Conservation (phyloP, 2,113 vertebrate genomes). For the Strix uralensis region DNA sequence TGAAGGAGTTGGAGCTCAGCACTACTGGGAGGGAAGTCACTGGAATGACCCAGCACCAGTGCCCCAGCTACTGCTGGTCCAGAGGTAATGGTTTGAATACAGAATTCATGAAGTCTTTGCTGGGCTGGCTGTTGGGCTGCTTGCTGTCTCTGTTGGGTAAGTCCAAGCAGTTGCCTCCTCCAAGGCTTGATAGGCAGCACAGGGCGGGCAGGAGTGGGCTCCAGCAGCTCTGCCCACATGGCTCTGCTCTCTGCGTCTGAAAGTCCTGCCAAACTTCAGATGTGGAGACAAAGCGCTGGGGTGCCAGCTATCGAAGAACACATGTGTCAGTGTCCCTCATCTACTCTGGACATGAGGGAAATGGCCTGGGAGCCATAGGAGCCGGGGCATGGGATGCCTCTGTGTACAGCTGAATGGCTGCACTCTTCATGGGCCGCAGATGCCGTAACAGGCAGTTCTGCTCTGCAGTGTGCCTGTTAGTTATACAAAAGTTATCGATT, state of each 20-base stretch:
- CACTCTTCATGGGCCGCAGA: rapidly evolving
- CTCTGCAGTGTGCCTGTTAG: rapidly evolving
- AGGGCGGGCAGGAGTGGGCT: rapidly evolving
- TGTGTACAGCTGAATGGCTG: rapidly evolving
- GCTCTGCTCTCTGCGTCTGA: not conserved
- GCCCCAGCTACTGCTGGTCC: not conserved
- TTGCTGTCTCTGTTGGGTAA: not conserved
- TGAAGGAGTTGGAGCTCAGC: not conserved
- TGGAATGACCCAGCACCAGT: not conserved
- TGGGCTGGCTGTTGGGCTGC: not conserved
- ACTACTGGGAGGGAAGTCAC: not conserved
- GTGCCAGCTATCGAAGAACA: not conserved
- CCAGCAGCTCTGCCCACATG: not conserved
- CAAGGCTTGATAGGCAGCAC: rapidly evolving
- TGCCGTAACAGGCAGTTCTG: rapidly evolving
- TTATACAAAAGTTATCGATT: not conserved
- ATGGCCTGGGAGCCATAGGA: not conserved
- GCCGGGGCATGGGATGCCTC: not conserved
- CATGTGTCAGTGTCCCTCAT: rapidly evolving
- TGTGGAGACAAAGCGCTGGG: not conserved
- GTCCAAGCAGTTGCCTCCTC: not conserved
- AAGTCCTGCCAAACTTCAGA: not conserved
- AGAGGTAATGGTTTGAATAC: not conserved
- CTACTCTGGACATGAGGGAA: not conserved
- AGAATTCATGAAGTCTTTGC: not conserved